Evolutionary conservation across 2,113 vertebrate species (phyloP).

Genomic region (Triplophysa siluroides): DNA sequence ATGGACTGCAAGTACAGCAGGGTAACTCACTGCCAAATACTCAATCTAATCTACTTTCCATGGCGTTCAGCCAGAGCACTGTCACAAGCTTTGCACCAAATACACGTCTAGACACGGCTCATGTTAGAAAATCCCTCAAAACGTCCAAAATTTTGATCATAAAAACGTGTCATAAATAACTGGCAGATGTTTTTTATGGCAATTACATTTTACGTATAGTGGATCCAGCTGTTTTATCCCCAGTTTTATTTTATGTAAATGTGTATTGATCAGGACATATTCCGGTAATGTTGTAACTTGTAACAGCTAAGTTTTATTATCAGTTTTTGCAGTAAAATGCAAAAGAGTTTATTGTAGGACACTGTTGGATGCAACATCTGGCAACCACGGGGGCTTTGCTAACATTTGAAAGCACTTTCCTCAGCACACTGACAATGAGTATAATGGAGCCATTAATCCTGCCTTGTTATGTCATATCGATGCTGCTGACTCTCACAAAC

Average conservation of each 20-base stretch:
- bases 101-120: neutral
- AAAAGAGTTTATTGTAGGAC: neutral
- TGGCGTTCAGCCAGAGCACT: neutral
- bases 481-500: conserved; percentile 14
- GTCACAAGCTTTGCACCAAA: conserved; percentile 1
- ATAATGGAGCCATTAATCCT: conserved; percentile 37
- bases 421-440: conserved; percentile 29
- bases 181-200: neutral
- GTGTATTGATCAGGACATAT: neutral
- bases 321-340: neutral
- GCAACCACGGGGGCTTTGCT: neutral
- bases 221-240: too few species aligned
- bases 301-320: too few species aligned
- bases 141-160: neutral
- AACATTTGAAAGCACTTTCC: conserved; percentile 13
- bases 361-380: neutral
- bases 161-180: neutral
- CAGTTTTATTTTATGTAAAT: neutral
- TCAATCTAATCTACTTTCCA: conserved; percentile 1
- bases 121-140: neutral
- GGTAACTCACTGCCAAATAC: conserved; percentile 9
- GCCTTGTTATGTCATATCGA: neutral
- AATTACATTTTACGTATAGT: neutral
- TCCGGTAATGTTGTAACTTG: too few species aligned
- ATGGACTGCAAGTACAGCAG: conserved; percentile 2